These are phyloP conservation scores for Larimichthys polyactis DNA, from an alignment of 2,113 vertebrate genomes.

Conservation along the genomic window DNA sequence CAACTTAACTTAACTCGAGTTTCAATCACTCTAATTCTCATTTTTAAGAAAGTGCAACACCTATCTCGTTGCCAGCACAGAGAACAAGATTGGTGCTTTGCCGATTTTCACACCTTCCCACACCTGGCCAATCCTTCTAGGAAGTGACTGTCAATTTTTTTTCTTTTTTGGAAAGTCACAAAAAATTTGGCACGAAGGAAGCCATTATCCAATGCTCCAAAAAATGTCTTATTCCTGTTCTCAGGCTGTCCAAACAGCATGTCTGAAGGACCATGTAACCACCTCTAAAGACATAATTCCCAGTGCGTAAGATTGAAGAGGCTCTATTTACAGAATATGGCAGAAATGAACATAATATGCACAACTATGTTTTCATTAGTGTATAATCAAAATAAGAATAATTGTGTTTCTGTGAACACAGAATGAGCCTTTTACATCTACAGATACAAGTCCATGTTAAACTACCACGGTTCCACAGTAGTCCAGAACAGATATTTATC, in stretches of 20 bases:
- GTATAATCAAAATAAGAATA: too few relatives aligned
- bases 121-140: constrained; percentile 25
- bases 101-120: constrained; percentile 46
- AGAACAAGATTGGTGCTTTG: constrained; percentile 23
- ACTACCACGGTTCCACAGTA: too few relatives aligned
- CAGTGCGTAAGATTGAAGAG: too few relatives aligned
- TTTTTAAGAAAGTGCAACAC: constrained; percentile 39
- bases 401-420: too few relatives aligned
- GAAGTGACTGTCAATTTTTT: constrained; percentile 33
- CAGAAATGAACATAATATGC: too few relatives aligned
- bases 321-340: too few relatives aligned
- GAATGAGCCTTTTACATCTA: too few relatives aligned
- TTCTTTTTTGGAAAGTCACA: constrained; percentile 17
- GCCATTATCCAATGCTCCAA: not conserved
- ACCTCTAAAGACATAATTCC: not conserved
- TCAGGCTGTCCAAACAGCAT: not conserved
- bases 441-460: too few relatives aligned
- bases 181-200: constrained; percentile 4
- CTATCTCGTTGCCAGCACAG: constrained; percentile 6
- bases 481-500: too few relatives aligned
- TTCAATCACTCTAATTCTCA: constrained; percentile 4
- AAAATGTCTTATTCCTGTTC: not conserved
- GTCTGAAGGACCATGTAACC: not conserved
- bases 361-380: too few relatives aligned
- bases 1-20: not conserved